A percentile compares a stretch with the other conserved stretches of the same genome.
phyloP scores from a whole-genome alignment of 2,797 vertebrate genomes.

The Limosa lapponica region DNA sequence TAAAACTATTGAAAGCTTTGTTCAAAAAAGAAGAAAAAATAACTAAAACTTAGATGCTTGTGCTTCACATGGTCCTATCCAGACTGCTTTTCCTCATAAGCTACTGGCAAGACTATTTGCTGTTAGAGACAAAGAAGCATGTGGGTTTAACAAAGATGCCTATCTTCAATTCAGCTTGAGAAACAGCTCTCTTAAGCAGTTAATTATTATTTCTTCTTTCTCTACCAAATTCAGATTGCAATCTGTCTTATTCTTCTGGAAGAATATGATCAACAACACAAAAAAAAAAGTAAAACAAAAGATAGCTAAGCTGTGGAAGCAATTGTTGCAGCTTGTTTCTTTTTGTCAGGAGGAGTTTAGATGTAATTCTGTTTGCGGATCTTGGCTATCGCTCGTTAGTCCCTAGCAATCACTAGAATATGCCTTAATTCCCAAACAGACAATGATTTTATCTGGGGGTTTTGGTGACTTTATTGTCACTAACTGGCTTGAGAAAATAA shows the following conservation, averaged over 20 bases:
- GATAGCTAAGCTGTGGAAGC: neutral
- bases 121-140: neutral
- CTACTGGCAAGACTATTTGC: neutral
- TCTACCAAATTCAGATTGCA: conserved; percentile 32
- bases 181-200: neutral
- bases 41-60: neutral
- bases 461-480: neutral
- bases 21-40: neutral
- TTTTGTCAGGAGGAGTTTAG: neutral
- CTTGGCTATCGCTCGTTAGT: neutral
- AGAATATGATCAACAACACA: neutral
- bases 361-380: neutral
- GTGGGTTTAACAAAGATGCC: conserved; percentile 18
- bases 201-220: conserved; percentile 21
- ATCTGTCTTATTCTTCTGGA: conserved; percentile 32
- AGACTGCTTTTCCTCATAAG: neutral
- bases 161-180: conserved; percentile 21
- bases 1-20: neutral
- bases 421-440: neutral
- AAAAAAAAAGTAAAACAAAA: neutral
- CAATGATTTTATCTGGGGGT: neutral
- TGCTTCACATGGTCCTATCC: neutral
- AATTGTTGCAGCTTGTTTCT: neutral
- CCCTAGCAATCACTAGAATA: neutral
- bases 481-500: neutral